These are phyloP conservation scores for Zelleria hepariella DNA, from an alignment of 2,888 invertebrate species.

Conservation along the genomic window DNA sequence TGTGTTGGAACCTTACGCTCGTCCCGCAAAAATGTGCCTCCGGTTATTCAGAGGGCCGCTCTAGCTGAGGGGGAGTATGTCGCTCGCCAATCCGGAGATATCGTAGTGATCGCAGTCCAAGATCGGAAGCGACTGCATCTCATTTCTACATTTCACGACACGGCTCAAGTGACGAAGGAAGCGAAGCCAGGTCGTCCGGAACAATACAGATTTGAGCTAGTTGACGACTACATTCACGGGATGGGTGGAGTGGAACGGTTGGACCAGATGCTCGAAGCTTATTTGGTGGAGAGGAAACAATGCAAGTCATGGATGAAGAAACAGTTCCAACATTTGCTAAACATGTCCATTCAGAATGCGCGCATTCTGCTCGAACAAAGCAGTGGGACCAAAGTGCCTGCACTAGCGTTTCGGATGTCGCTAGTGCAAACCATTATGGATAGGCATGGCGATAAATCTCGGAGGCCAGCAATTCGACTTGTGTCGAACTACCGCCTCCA, in stretches of 20 bases:
- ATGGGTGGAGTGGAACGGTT: slow-evolving; percentile 10
- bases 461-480: neutral
- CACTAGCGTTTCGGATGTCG: slow-evolving; percentile 4
- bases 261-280: slow-evolving; percentile 11
- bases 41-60: neutral
- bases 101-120: slow-evolving; percentile 5
- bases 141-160: slow-evolving; percentile 9
- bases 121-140: slow-evolving; percentile 2
- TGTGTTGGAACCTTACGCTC: slow-evolving; percentile 6
- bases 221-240: slow-evolving; percentile 8
- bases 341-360: slow-evolving; percentile 8
- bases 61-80: neutral
- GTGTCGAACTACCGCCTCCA: no score
- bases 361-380: slow-evolving; percentile 6
- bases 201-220: slow-evolving; percentile 3
- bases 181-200: slow-evolving; percentile 1
- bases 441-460: neutral
- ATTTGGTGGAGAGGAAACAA: slow-evolving; percentile 7
- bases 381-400: neutral
- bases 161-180: neutral
- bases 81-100: slow-evolving; percentile 5
- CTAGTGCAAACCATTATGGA: slow-evolving; percentile 5
- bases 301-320: slow-evolving; percentile 9
- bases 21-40: neutral
- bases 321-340: slow-evolving; percentile 9